Base-by-base conservation (phyloP, 2,113 vertebrate species). In the Gymnogyps californianus region DNA sequence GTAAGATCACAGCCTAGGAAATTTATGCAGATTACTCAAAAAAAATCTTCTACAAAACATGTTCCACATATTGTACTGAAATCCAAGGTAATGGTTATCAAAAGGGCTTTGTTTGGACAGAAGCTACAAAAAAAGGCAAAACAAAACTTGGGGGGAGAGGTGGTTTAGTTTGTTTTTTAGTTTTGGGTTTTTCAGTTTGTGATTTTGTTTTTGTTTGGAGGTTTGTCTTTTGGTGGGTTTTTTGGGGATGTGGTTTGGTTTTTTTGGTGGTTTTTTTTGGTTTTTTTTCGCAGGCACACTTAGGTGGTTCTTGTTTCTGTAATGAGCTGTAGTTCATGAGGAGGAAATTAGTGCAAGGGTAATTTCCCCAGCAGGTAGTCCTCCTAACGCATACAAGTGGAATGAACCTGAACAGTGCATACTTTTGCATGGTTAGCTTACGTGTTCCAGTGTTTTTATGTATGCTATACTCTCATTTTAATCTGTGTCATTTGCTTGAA, bases 261-360 rank as follows among this genome's bases (percentile, higher is more conserved):
- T 36, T 19, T 54, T 20, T 42, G 38, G 38, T 19, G 7, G 1
- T 28, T 32, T 9, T 8, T 34, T 46, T 25, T 22, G 10, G 3
- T 26, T 4, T 9, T 11, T 10, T 54, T 36, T 52, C 4, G 6
- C 31, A 40, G 19, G 6, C 5, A 9, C 1, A 13, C 5, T 42
- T 71, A 11, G 11, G 46, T 28, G 61, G 8, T 38, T 91, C 4
- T 57, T 28, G 15, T 55, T 70, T 89, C 34, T 84, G 4, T 31
- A 52, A 25, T 47, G 31, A 70, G 2, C 31, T 78, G 6, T 21
- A 8, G 4, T 26, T 87, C 6, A 16, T 13, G 13, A 62, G 19
- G 13, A 40, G 5, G 13, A 82, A 90, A 54, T 58, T 3, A 28
- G 5, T 40, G n/a, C 13, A 44, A 79, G 15, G 7, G 7, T 42